phyloP scores from a whole-genome alignment of 1,140 invertebrate genomes.

The Teleogryllus occipitalis region DNA sequence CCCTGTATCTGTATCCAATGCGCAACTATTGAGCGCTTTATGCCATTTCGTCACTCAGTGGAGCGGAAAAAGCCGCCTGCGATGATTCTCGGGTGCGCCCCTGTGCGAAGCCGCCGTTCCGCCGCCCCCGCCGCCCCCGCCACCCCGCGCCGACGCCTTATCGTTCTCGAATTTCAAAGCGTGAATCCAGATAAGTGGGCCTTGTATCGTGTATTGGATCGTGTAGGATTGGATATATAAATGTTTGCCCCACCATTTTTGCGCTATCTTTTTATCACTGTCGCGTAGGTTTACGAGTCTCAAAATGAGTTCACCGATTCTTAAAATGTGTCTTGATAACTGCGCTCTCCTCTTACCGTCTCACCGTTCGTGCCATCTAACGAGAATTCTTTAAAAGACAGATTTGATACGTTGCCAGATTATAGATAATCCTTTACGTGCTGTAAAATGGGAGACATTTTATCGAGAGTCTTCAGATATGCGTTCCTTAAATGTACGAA shows the following conservation, averaged over 20 bases:
- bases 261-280: background rate
- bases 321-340: background rate
- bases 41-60: conserved; percentile 17
- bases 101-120: background rate
- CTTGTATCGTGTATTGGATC: background rate
- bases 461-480: background rate
- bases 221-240: background rate
- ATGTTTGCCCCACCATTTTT: background rate
- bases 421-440: background rate
- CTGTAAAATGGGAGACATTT: background rate
- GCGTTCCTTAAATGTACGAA: too few relatives aligned
- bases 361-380: background rate
- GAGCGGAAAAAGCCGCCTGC: background rate
- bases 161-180: background rate
- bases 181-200: background rate
- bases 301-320: background rate
- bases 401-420: background rate
- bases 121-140: too few relatives aligned
- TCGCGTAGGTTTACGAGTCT: background rate
- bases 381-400: background rate
- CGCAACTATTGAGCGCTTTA: conserved; percentile 13
- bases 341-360: background rate
- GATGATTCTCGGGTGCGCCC: background rate
- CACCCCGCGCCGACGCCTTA: background rate
- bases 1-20: conserved; percentile 18